Conservation (phyloP, 1,140 invertebrate species). For the Drosophila repletoides region DNA sequence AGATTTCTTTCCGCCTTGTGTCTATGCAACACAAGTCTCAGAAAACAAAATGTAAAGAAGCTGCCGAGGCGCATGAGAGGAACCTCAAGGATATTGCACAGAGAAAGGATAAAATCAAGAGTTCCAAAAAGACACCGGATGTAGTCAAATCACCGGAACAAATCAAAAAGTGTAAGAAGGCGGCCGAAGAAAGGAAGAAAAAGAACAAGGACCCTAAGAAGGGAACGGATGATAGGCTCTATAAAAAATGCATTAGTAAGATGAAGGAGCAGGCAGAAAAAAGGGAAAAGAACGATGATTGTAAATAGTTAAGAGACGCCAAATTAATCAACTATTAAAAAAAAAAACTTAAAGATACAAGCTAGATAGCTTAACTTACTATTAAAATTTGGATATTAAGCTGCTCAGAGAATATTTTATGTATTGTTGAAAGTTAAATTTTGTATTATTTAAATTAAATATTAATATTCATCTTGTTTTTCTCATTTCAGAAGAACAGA, state of each 20-base stretch:
- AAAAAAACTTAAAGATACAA: neutral
- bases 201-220: neutral
- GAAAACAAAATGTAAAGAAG: constrained; percentile 1
- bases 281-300: neutral
- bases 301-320: neutral
- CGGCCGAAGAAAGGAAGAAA: neutral
- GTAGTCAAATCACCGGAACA: neutral
- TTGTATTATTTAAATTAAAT: no score
- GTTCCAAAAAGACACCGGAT: neutral
- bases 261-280: neutral
- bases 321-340: neutral
- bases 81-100: neutral
- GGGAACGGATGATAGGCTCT: neutral
- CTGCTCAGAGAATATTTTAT: neutral
- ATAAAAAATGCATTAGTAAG: neutral
- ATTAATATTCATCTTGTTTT: no score
- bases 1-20: constrained; percentile 39
- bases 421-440: no score
- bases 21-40: constrained; percentile 15
- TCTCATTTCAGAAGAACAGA: neutral
- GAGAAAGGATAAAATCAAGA: neutral
- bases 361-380: neutral
- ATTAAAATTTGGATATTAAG: neutral
- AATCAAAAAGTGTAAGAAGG: neutral
- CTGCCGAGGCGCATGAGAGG: neutral